These are phyloP conservation scores for Ctenochaetus hawaiiensis DNA, from an alignment of 2,797 vertebrate species.

Conservation along the genomic window DNA sequence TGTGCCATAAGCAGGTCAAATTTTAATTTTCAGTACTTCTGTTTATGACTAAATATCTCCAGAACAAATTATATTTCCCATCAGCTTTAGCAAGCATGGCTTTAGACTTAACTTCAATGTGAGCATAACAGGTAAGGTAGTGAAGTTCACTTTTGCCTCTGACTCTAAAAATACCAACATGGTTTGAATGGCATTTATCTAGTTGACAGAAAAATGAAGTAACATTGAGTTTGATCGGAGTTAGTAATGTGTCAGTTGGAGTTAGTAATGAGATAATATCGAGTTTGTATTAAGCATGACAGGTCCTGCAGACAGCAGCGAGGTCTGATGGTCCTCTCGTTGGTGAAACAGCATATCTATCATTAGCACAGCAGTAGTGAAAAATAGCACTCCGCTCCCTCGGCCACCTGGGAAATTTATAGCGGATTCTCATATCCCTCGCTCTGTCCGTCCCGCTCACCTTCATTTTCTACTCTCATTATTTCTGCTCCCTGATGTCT, in stretches of 20 bases:
- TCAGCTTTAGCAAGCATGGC: too few relatives aligned
- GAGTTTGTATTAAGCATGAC: not conserved
- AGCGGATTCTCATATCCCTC: conserved; percentile 21
- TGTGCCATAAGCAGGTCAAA: too few relatives aligned
- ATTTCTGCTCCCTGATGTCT: conserved; percentile 28
- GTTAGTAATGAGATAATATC: not conserved
- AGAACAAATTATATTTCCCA: too few relatives aligned
- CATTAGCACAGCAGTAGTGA: conserved; percentile 42
- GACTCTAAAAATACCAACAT: too few relatives aligned
- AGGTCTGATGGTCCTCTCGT: not conserved
- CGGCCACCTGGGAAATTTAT: conserved; percentile 59
- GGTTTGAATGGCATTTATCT: too few relatives aligned
- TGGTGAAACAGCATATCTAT: conserved; percentile 16
- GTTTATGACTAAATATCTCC: too few relatives aligned
- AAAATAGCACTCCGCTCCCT: conserved; percentile 27
- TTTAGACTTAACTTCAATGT: too few relatives aligned
- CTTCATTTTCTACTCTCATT: conserved; percentile 32
- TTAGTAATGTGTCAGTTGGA: not conserved
- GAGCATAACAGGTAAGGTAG: too few relatives aligned
- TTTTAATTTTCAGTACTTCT: too few relatives aligned
- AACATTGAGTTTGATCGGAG: not conserved
- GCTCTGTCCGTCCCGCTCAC: conserved; percentile 21
- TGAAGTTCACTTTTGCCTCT: too few relatives aligned
- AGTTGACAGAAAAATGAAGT: not conserved
- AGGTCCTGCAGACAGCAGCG: not conserved